A percentile compares a stretch with the other conserved stretches of the same genome.
Evolutionary conservation across 2,888 invertebrate species (phyloP).

Genomic region (Tribolium freemani): DNA sequence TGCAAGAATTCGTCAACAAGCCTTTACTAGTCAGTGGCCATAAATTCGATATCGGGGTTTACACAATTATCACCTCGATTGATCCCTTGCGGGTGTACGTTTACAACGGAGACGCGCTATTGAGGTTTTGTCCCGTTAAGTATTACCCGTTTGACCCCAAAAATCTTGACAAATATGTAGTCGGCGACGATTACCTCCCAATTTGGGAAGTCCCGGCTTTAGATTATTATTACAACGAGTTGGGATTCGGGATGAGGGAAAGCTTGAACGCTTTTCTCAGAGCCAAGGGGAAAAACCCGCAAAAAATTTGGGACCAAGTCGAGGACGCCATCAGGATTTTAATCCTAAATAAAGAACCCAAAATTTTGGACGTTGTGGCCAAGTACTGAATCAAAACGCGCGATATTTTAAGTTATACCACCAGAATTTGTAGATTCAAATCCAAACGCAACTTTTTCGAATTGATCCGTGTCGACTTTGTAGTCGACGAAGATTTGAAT

Average conservation of each 20-base stretch:
- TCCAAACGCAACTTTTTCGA: constrained; percentile 88
- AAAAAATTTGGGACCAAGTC: constrained; percentile 84
- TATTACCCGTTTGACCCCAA: constrained; percentile 92
- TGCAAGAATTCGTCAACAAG: constrained; percentile 91
- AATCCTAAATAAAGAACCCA: constrained; percentile 79
- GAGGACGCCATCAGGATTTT: constrained; percentile 82
- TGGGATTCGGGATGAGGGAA: constrained; percentile 88
- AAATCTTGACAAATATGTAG: constrained; percentile 90
- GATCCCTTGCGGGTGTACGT: constrained; percentile 91
- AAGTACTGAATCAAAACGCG: constrained; percentile 52
- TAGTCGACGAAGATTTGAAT: constrained; percentile 87
- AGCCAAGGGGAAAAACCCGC: constrained; percentile 78
- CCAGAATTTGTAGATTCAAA: constrained; percentile 61
- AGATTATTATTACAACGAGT: constrained; percentile 76
- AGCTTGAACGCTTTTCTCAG: constrained; percentile 84
- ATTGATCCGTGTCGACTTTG: constrained; percentile 94
- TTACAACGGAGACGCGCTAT: constrained; percentile 86
- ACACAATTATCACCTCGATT: constrained; percentile 91
- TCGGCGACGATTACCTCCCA: constrained; percentile 94
- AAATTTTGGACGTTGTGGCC: constrained; percentile 74
- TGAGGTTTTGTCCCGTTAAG: constrained; percentile 91
- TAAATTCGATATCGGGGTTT: constrained; percentile 98
- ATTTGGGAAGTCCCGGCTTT: constrained; percentile 92
- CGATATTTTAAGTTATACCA: not conserved
- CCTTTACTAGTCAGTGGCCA: constrained; percentile 93